Evolutionary conservation across 2,113 vertebrate species (phyloP), one percentile per base, ranked within the genome.

Genomic region (Atlantisia rogersi): DNA sequence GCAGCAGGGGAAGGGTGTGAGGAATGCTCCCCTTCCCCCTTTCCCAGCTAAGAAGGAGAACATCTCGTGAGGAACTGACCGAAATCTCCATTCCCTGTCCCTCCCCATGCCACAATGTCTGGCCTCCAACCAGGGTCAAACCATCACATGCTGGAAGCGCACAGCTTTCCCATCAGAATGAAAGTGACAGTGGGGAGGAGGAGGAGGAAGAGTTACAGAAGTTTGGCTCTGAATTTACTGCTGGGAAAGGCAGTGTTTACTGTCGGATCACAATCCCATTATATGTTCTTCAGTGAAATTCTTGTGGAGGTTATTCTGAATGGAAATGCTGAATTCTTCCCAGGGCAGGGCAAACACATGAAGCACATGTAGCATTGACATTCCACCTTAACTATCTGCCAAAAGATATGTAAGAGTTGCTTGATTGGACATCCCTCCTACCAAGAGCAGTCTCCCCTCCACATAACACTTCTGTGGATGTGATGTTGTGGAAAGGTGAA

Each of bases 361-460:
- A 68, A 50, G 50, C 0, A 5, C 3, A 0, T 48, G 31, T 32
- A 62, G 40, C 26, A 1, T n/a, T 48, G 63, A 7, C 2, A 7
- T 85, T 77, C 75, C 42, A 52, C 22, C 17, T 42, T 65, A 48
- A 18, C 22, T 13, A 1, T 9, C 42, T 80, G 37, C 28, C 32
- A 6, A 14, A 67, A 25, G 28, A 50, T 7, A 29, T 22, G 31
- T 1, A 32, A 14, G 37, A 71, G 50, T 48, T 76, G 53, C 71
- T 68, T 48, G 18, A 9, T 26, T 4, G 9, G n/a, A 7, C 50
- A 67, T 42, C 37, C 65, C 46, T 73, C 12, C 21, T 31, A 5
- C 8, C 5, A 6, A 11, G n/a, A 16, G n/a, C 65, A 58, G 25
- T 3, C 19, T 18, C 10, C 1, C 37, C 50, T 42, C 40, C 46